Percentiles rank a stretch among this genome's conserved stretches.
Conservation (phyloP, 2,797 vertebrate species). For the Gouania willdenowi region DNA sequence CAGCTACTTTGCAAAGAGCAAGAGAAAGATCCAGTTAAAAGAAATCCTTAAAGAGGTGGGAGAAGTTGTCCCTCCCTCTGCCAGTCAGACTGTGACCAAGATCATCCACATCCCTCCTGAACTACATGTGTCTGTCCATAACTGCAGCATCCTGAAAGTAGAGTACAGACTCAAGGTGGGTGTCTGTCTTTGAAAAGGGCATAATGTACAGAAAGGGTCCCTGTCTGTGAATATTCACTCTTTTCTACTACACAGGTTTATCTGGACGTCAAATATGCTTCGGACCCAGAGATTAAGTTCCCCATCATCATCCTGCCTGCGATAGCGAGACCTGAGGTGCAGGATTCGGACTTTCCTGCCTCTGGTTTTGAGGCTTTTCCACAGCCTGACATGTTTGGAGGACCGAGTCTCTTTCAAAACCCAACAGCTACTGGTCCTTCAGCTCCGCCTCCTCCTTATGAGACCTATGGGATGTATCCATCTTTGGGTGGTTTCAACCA, state of each 20-base stretch:
- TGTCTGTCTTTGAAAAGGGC: no score
- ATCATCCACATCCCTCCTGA: conserved; percentile 80
- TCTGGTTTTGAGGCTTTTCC: background rate
- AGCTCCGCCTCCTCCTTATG: conserved; percentile 45
- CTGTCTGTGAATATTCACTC: background rate
- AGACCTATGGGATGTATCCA: conserved; percentile 32
- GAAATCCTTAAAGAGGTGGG: conserved; percentile 82
- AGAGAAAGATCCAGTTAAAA: conserved; percentile 79
- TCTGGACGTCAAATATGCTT: conserved; percentile 68
- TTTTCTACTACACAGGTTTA: conserved; percentile 53
- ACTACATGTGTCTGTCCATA: conserved; percentile 75
- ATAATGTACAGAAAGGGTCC: no score
- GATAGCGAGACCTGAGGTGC: background rate
- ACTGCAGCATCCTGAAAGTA: conserved; percentile 82
- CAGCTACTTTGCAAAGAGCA: conserved; percentile 81
- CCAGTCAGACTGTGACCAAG: conserved; percentile 80
- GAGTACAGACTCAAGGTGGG: conserved; percentile 79
- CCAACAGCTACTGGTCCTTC: background rate
- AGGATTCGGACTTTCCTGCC: conserved; percentile 3
- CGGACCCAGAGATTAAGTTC: conserved; percentile 70
- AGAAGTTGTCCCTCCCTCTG: conserved; percentile 77
- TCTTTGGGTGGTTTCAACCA: conserved; percentile 5
- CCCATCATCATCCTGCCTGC: conserved; percentile 55
- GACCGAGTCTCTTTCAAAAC: background rate
- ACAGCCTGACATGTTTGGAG: conserved; percentile 16